Evolutionary conservation across 2,888 invertebrate species (phyloP).

Genomic region (Dyspetes luteomarginatus): DNA sequence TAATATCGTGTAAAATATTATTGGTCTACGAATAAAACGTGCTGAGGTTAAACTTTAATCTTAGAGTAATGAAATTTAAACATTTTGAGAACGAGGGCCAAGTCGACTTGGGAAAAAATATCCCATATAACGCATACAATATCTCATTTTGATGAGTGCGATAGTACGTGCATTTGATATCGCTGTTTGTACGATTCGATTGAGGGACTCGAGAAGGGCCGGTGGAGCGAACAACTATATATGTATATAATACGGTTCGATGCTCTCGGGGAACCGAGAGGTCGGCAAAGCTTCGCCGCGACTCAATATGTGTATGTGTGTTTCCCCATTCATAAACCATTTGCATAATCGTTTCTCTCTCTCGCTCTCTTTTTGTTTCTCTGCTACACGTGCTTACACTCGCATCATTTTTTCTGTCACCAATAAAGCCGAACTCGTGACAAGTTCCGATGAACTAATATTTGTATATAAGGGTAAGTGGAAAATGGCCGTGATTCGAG

Average conservation of each 20-base stretch:
- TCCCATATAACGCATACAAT: background rate
- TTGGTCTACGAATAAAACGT: no score
- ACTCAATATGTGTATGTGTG: constrained; percentile 13
- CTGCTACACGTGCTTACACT: constrained; percentile 8
- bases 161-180: background rate
- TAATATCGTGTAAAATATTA: no score
- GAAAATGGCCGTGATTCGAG: constrained; percentile 1
- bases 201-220: constrained; percentile 31
- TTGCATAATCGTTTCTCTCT: constrained; percentile 64
- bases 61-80: no score
- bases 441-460: constrained; percentile 56
- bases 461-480: constrained; percentile 29
- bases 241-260: constrained; percentile 48
- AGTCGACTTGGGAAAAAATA: background rate
- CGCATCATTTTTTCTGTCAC: constrained; percentile 21
- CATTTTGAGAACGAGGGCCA: no score
- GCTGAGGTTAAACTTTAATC: no score
- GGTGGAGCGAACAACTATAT: background rate
- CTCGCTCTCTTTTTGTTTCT: constrained; percentile 10
- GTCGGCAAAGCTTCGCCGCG: constrained; percentile 29
- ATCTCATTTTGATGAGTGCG: background rate
- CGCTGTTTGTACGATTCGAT: constrained; percentile 13
- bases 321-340: constrained; percentile 64
- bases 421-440: constrained; percentile 46
- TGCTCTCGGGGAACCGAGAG: constrained; percentile 48